Conservation (phyloP, 2,888 invertebrate species). For the Eupsilia transversa region DNA sequence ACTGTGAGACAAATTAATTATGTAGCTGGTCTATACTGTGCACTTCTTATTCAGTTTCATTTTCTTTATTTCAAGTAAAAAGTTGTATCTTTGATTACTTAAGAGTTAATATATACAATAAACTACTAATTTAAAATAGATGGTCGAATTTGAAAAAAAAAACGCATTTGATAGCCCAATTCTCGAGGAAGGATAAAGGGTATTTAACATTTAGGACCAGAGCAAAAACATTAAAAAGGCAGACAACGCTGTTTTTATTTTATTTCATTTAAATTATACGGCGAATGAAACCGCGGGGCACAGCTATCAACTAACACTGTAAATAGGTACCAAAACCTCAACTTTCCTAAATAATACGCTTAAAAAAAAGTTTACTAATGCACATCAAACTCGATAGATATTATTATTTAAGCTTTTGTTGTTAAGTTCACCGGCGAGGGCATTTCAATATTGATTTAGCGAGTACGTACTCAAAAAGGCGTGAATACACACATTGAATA, state of each 20-base stretch:
- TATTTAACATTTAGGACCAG: background rate
- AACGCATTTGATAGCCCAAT: background rate
- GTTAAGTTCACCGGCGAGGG: slow-evolving; percentile 9
- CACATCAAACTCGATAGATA: background rate
- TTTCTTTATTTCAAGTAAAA: background rate
- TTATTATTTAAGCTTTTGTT: slow-evolving; percentile 28
- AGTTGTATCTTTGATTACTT: no score
- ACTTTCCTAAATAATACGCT: background rate
- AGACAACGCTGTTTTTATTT: no score
- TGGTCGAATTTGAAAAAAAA: background rate
- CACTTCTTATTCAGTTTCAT: background rate
- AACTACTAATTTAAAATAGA: no score
- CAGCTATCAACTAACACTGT: background rate
- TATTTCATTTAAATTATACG: background rate
- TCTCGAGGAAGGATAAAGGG: background rate
- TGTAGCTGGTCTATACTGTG: background rate
- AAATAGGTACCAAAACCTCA: background rate
- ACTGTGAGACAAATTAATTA: no score
- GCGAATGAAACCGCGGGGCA: background rate
- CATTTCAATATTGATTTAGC: slow-evolving; percentile 53
- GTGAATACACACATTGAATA: slow-evolving; percentile 57
- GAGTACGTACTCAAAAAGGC: slow-evolving; percentile 18
- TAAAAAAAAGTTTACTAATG: background rate
- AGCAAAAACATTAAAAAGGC: background rate
- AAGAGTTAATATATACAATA: no score